These are phyloP conservation scores for Tinamus guttatus DNA, from an alignment of 2,113 vertebrate species.

Conservation along the genomic window DNA sequence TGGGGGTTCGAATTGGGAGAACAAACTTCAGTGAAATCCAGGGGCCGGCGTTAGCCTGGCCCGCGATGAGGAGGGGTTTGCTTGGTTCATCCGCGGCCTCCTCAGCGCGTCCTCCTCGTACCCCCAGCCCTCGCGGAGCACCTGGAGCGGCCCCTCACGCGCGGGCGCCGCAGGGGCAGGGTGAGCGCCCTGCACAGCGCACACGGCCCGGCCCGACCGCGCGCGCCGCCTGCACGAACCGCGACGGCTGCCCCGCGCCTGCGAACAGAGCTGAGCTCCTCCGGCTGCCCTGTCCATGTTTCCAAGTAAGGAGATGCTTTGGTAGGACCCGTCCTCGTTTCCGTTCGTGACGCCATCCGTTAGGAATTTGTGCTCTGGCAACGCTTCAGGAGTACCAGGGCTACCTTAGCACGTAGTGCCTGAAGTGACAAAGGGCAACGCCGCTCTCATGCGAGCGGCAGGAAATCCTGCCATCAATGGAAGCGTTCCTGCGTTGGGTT, in stretches of 20 bases:
- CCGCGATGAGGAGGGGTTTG: not conserved
- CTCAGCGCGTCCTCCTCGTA: not conserved
- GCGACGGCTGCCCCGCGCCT: not conserved
- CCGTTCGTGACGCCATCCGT: not conserved
- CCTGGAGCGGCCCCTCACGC: not conserved
- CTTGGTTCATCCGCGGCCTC: not conserved
- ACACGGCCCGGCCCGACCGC: too few relatives aligned
- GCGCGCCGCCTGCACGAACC: too few relatives aligned
- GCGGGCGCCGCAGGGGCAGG: not conserved
- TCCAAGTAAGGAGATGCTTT: not conserved
- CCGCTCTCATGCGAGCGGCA: not conserved
- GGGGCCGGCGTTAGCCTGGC: not conserved
- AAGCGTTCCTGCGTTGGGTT: not conserved
- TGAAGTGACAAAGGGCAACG: not conserved
- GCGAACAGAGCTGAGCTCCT: not conserved
- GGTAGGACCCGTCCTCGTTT: conserved; percentile 15
- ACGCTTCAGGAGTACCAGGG: not conserved
- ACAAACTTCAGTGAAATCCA: not conserved
- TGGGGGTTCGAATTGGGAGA: not conserved
- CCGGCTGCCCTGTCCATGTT: conserved; percentile 3
- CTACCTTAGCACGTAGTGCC: not conserved
- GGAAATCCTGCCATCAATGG: conserved; percentile 65
- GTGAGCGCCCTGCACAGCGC: not conserved
- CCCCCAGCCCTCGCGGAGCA: not conserved
- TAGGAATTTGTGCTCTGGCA: not conserved